These are phyloP conservation scores for Metaphire vulgaris DNA, from an alignment of 1,140 invertebrate species.

Conservation along the genomic window DNA sequence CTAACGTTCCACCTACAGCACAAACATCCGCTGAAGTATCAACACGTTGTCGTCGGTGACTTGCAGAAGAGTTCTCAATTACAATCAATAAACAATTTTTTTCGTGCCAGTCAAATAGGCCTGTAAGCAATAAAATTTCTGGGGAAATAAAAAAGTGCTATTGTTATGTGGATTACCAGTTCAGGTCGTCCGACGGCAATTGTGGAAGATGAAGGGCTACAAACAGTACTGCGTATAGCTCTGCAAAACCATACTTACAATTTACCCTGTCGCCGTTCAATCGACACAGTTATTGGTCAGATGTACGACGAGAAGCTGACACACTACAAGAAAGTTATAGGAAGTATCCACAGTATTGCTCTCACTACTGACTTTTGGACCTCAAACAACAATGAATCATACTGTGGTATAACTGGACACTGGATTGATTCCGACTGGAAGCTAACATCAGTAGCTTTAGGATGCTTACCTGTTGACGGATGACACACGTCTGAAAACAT, in stretches of 20 bases:
- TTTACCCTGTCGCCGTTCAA: neutral
- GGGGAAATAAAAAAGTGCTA: neutral
- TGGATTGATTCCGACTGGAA: neutral
- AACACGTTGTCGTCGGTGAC: too few relatives aligned
- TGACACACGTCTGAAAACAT: neutral
- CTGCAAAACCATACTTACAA: neutral
- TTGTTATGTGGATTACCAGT: neutral
- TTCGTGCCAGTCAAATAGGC: too few relatives aligned
- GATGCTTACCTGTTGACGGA: conserved; percentile 2
- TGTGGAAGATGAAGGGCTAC: neutral
- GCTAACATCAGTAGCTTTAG: neutral
- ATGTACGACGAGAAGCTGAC: neutral
- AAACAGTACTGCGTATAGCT: neutral
- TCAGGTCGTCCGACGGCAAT: neutral
- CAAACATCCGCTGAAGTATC: too few relatives aligned
- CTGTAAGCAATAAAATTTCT: neutral
- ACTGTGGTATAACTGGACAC: neutral
- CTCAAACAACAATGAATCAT: neutral
- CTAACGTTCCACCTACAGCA: too few relatives aligned
- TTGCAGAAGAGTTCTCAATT: too few relatives aligned
- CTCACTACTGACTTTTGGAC: neutral
- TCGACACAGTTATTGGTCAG: neutral
- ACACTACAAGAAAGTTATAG: neutral
- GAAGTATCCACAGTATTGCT: neutral
- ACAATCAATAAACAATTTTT: too few relatives aligned